A percentile compares a stretch with the other conserved stretches of the same genome.
Evolutionary conservation across 2,113 vertebrate species (phyloP).

Genomic region (Serinus canaria): DNA sequence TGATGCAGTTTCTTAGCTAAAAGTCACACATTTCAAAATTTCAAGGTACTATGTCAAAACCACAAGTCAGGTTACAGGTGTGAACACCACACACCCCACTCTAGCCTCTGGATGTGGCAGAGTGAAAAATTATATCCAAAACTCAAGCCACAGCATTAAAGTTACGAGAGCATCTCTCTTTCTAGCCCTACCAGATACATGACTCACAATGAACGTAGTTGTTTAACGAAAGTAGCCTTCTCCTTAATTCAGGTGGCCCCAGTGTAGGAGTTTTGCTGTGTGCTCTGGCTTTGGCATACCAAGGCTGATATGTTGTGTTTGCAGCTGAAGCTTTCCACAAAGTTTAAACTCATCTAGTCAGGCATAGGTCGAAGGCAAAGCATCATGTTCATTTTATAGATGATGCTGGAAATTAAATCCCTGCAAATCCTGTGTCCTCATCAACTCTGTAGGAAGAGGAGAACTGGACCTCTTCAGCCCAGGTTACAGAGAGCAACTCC

Average conservation of each 20-base stretch:
- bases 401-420: background rate
- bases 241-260: background rate
- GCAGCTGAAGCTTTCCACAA: background rate
- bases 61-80: background rate
- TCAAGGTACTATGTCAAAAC: background rate
- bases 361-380: background rate
- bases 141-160: background rate
- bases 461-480: background rate
- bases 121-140: background rate
- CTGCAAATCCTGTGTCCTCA: background rate
- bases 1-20: background rate
- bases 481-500: background rate
- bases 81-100: background rate
- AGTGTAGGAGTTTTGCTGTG: background rate
- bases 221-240: background rate
- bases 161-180: background rate
- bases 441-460: background rate
- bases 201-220: background rate
- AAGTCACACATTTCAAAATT: background rate
- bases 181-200: background rate
- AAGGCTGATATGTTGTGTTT: rapidly evolving
- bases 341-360: background rate
- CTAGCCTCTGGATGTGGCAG: background rate
- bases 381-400: background rate
- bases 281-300: background rate